Conservation (phyloP, 2,797 vertebrate genomes). For the Phataginus tricuspis region DNA sequence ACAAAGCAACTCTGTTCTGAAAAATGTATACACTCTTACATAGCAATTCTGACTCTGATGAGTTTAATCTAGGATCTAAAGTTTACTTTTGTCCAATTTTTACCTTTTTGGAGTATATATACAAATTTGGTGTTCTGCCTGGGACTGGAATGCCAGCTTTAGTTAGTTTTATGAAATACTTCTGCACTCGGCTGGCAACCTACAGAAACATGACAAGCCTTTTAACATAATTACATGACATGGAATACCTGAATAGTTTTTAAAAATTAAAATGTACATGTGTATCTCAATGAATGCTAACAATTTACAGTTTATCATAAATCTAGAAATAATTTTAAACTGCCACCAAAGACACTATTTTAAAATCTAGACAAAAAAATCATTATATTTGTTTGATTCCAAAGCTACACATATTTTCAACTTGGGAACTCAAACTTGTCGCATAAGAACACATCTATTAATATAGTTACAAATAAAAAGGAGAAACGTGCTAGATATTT, state of each 20-base stretch:
- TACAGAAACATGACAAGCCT: constrained; percentile 77
- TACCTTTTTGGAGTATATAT: constrained; percentile 99
- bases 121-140: constrained; percentile 97
- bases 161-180: constrained; percentile 99
- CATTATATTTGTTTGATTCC: not conserved
- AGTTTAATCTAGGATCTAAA: not conserved
- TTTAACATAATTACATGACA: constrained; percentile 36
- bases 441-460: constrained; percentile 11
- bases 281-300: constrained; percentile 41
- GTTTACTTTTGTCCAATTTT: constrained; percentile 51
- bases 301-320: constrained; percentile 41
- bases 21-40: not conserved
- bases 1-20: constrained; percentile 3
- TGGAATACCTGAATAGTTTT: not conserved
- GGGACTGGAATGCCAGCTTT: constrained; percentile 99
- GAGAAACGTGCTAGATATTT: not conserved
- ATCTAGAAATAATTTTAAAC: constrained; percentile 32
- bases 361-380: constrained; percentile 12
- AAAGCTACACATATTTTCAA: constrained; percentile 35
- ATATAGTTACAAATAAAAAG: not conserved
- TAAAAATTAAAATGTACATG: constrained; percentile 6
- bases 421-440: not conserved
- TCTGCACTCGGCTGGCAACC: constrained; percentile 99
- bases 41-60: not conserved
- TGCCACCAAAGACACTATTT: constrained; percentile 29